Evolutionary conservation across 2,113 vertebrate genomes (phyloP).

Genomic region (Rhegmatorhina hoffmannsi): DNA sequence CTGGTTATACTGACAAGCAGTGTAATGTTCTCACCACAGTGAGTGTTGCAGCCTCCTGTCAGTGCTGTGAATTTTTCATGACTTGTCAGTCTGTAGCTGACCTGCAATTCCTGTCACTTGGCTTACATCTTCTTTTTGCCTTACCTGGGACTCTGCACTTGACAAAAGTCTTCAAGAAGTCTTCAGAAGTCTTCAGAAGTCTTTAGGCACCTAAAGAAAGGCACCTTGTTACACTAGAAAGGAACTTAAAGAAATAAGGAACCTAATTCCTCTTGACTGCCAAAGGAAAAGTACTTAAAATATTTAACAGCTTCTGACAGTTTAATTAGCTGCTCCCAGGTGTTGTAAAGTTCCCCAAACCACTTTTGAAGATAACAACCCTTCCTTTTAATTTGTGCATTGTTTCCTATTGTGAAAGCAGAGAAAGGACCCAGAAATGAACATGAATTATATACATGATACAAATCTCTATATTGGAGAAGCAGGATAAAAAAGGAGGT

Average conservation of each 20-base stretch:
- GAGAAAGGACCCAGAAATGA: background rate
- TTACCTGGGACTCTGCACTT: background rate
- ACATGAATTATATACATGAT: background rate
- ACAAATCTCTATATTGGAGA: background rate
- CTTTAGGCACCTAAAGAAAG: background rate
- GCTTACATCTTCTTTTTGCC: background rate
- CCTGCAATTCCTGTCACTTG: background rate
- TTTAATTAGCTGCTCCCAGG: background rate
- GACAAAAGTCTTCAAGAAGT: background rate
- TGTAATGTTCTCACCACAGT: background rate
- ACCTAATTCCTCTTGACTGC: background rate
- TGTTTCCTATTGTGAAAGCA: background rate
- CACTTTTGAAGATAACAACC: background rate
- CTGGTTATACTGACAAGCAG: background rate
- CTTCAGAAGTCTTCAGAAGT: background rate
- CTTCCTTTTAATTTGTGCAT: background rate
- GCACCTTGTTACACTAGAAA: background rate
- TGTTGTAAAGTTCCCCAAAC: background rate
- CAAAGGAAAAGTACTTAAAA: background rate
- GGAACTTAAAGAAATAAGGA: background rate
- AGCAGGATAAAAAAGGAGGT: background rate
- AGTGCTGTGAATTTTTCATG: background rate
- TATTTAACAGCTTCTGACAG: background rate
- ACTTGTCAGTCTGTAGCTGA: background rate
- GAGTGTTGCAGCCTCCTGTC: background rate